Evolutionary conservation across 2,113 vertebrate genomes (phyloP).

Genomic region (Cyphomyrus discorhynchus): DNA sequence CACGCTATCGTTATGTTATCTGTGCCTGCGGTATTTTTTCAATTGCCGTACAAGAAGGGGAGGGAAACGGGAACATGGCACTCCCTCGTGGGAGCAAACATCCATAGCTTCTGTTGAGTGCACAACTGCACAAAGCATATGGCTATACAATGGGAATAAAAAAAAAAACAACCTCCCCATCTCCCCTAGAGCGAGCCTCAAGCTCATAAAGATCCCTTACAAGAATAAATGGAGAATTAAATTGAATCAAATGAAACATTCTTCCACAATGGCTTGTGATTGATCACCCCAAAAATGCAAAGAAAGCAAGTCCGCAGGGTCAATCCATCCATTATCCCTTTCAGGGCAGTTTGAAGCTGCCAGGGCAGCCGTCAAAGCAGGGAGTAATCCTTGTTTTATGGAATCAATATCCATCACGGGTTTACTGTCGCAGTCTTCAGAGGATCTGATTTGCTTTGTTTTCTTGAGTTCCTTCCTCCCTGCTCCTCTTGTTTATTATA

Average conservation of each 20-base stretch:
- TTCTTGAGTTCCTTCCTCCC: conserved; percentile 5
- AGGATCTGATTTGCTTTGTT: not conserved
- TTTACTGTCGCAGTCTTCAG: not conserved
- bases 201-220: conserved; percentile 7
- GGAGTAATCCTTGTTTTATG: not conserved
- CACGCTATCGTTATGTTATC: not conserved
- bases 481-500: not conserved
- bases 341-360: not conserved
- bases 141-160: not conserved
- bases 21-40: not conserved
- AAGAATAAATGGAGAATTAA: conserved; percentile 13
- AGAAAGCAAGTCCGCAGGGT: conserved; percentile 3
- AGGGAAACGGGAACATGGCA: not conserved
- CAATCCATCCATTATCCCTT: conserved; percentile 13
- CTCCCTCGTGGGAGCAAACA: not conserved
- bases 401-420: not conserved
- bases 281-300: conserved; percentile 4
- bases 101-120: not conserved
- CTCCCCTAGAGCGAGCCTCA: not conserved
- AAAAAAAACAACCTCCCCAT: not conserved
- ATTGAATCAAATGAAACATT: conserved; percentile 14
- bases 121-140: not conserved
- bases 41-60: not conserved
- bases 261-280: not conserved
- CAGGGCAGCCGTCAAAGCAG: not conserved